Evolutionary conservation across 2,888 invertebrate genomes (phyloP), one percentile per base, ranked within the genome.

Genomic region (Graphium colonna): DNA sequence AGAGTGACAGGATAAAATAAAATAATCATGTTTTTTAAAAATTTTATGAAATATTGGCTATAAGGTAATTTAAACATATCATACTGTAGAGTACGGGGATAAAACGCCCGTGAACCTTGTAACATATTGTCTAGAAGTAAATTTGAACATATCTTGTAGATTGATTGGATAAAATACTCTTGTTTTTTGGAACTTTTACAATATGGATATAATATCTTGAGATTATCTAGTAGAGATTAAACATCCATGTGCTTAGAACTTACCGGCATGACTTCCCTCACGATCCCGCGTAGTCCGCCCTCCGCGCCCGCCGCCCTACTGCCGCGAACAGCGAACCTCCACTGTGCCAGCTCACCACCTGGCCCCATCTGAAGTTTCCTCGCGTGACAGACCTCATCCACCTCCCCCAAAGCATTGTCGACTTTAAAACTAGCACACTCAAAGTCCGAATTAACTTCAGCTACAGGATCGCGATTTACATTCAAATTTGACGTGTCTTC

Each of bases 301-400:
- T 73, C 75, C 78, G 79, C 77, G 70, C 81, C 81, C 61, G 63
- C 68, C 74, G 82, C 85, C 81, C 79, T 80, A 82, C 84, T 82
- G 74, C 78, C 80, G 68, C 72, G 73, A 77, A 75, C 70, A 71
- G 57, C 73, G 68, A 76, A 69, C 77, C 73, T 78, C 77, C 82
- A 81, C 83, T 82, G 85, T 84, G 82, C 85, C 85, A 82, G 73
- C 76, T 71, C 82, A 75, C 84, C 71, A 77, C 85, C 86, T 82
- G 79, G 78, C 79, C 78, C 86, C 82, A 81, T 77, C 82, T 77
- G 79, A 78, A 75, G 75, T 73, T 66, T 78, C 73, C 77, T 88
- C 68, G 87, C 87, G 87, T 88, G 87, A 79, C 79, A 76, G 72
- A 73, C 78, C 65, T 61, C 65, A 56, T 65, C 61, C 53, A 57